Conservation (phyloP, 2,888 invertebrate species). For the Papilio protenor region DNA sequence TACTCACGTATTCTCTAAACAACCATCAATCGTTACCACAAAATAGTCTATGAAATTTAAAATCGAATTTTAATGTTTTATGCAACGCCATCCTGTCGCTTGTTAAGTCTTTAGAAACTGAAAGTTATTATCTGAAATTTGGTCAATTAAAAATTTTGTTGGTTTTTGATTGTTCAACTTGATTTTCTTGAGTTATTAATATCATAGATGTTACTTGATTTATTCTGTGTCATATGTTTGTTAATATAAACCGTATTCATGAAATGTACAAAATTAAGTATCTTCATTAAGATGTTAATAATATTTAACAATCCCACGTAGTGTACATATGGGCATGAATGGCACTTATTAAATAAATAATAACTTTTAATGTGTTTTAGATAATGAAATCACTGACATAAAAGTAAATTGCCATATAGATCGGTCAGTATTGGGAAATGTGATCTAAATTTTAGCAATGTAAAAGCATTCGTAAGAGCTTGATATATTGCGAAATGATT, state of each 20-base stretch:
- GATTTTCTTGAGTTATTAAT: neutral
- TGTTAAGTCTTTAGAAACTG: slow-evolving; percentile 11
- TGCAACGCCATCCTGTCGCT: slow-evolving; percentile 3
- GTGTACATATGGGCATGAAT: slow-evolving; percentile 15
- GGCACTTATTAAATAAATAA: slow-evolving; percentile 21
- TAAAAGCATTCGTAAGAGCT: slow-evolving; percentile 40
- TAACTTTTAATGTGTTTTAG: slow-evolving; percentile 23
- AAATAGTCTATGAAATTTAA: slow-evolving; percentile 52
- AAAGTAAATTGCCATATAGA: slow-evolving; percentile 39
- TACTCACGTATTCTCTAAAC: slow-evolving; percentile 76
- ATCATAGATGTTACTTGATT: neutral
- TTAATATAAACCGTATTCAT: neutral
- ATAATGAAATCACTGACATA: slow-evolving; percentile 34
- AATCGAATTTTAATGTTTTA: slow-evolving; percentile 21
- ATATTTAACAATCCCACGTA: slow-evolving; percentile 10
- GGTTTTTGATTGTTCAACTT: neutral
- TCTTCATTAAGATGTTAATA: neutral
- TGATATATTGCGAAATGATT: slow-evolving; percentile 47
- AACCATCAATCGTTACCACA: slow-evolving; percentile 75
- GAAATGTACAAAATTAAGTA: neutral
- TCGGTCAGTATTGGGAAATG: slow-evolving; percentile 25
- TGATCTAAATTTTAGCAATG: slow-evolving; percentile 37
- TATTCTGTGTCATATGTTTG: too few relatives aligned
- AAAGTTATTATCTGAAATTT: slow-evolving; percentile 10
- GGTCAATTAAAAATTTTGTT: neutral